Evolutionary conservation across 1,140 invertebrate species (phyloP).

Genomic region (Drosophila triauraria): DNA sequence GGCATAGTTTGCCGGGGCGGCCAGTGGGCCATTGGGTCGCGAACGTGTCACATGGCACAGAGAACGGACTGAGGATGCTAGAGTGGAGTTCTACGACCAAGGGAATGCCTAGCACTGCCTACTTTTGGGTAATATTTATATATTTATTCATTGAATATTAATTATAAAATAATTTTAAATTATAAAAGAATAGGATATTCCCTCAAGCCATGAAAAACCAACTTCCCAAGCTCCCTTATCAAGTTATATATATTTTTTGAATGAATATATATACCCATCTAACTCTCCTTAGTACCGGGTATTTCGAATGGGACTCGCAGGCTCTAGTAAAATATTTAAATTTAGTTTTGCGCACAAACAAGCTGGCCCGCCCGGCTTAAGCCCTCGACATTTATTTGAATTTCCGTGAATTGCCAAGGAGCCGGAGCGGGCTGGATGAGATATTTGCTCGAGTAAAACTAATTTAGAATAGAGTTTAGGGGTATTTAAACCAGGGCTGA

Average conservation of each 20-base stretch:
- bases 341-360: slow-evolving; percentile 37
- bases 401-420: slow-evolving; percentile 3
- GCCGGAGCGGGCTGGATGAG: background rate
- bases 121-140: background rate
- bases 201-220: no score
- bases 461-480: slow-evolving; percentile 4
- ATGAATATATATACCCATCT: background rate
- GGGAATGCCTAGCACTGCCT: background rate
- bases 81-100: background rate
- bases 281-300: background rate
- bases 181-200: no score
- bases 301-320: slow-evolving; percentile 1
- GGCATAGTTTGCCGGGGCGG: slow-evolving; percentile 59
- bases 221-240: no score
- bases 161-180: background rate
- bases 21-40: slow-evolving; percentile 51
- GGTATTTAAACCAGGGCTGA: slow-evolving; percentile 9
- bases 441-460: slow-evolving; percentile 14
- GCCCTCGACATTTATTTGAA: slow-evolving; percentile 27
- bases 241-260: no score
- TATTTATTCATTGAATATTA: background rate
- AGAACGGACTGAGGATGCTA: background rate
- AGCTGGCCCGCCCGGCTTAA: slow-evolving; percentile 3
- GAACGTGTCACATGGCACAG: slow-evolving; percentile 58
- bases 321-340: slow-evolving; percentile 70